These are phyloP conservation scores for Eristalinus aeneus DNA, from an alignment of 2,888 invertebrate species.

Conservation along the genomic window DNA sequence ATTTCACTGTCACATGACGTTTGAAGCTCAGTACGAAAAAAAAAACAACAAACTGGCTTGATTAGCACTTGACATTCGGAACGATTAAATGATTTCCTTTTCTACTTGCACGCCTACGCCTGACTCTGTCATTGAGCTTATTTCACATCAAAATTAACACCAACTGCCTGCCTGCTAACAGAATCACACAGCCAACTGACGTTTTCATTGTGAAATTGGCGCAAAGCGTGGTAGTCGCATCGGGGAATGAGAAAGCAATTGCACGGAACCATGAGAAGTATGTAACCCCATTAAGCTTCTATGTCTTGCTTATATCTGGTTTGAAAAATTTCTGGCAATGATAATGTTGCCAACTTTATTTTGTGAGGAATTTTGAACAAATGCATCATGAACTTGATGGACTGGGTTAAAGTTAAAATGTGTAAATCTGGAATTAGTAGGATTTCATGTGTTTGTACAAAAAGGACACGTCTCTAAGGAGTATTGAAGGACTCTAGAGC, in stretches of 20 bases:
- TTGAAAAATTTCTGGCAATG: not conserved
- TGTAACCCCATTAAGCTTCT: not conserved
- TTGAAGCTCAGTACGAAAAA: not conserved
- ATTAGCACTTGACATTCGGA: not conserved
- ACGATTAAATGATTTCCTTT: not conserved
- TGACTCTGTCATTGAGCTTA: slow-evolving; percentile 26
- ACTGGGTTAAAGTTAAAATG: no score
- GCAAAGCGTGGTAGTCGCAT: not conserved
- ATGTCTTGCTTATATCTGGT: not conserved
- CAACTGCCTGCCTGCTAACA: slow-evolving; percentile 10
- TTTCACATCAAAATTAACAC: slow-evolving; percentile 29
- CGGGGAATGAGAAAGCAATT: not conserved
- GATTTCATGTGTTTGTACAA: no score
- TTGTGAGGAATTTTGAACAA: not conserved
- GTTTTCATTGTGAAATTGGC: slow-evolving; percentile 21
- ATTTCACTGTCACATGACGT: not conserved
- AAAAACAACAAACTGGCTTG: not conserved
- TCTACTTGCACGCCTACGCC: not conserved
- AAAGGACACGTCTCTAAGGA: no score
- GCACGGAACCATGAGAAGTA: not conserved
- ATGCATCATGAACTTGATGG: not conserved
- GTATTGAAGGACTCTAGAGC: no score
- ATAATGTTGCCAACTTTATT: not conserved
- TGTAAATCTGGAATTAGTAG: no score
- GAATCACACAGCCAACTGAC: slow-evolving; percentile 34